Conservation (phyloP, 2,888 invertebrate genomes). For the Omphaloscelis lunosa region DNA sequence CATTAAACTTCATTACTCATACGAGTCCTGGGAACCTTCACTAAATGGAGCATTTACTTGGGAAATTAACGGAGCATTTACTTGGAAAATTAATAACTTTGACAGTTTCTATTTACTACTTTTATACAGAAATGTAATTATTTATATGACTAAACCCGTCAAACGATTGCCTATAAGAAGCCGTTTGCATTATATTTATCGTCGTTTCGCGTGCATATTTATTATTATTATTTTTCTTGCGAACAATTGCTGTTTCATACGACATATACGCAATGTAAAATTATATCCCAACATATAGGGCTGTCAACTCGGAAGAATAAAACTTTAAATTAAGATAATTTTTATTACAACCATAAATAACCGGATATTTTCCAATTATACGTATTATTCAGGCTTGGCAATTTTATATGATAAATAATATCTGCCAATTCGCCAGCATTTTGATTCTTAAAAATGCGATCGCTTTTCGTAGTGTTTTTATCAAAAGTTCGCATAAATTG, state of each 20-base stretch:
- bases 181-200: too few relatives aligned
- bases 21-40: neutral
- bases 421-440: neutral
- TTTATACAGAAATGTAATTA: neutral
- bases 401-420: neutral
- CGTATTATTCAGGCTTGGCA: too few relatives aligned
- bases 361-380: neutral
- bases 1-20: slow-evolving; percentile 39
- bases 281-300: neutral
- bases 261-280: neutral
- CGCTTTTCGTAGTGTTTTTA: neutral
- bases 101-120: neutral
- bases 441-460: neutral
- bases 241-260: too few relatives aligned
- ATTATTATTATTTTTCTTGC: too few relatives aligned
- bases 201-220: too few relatives aligned
- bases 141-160: neutral
- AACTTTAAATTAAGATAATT: too few relatives aligned
- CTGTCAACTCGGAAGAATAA: neutral
- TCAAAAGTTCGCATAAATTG: neutral
- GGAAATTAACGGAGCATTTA: slow-evolving; percentile 1
- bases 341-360: neutral
- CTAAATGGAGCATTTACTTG: slow-evolving; percentile 4
- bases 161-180: too few relatives aligned
- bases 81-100: slow-evolving; percentile 21